Base-by-base conservation (phyloP, 2,888 invertebrate genomes). In the Metallyticus violacea region DNA sequence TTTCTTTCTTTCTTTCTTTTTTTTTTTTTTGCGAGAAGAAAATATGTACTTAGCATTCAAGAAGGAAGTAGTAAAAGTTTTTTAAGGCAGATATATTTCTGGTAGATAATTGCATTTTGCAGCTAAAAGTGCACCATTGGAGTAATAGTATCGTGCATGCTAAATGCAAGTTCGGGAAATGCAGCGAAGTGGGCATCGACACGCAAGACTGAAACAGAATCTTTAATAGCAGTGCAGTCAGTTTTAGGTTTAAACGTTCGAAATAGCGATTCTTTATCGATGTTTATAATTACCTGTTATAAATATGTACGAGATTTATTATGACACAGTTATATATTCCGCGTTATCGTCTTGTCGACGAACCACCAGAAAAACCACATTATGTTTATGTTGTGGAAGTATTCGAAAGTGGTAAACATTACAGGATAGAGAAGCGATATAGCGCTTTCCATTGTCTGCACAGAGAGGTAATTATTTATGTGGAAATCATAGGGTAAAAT, bases 381-480 rank as follows among this genome's bases (percentile, higher is more conserved):
- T 92, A 93, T 90, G 93, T 93, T 88, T 93, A 93, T 88, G 90
- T 91, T 26, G 90, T 93, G 86, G 92, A 93, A 89, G 90, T 93
- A 78, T 90, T 90, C 86, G 91, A 90, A 85, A 90, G 91, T 85
- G 90, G 91, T 26, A 91, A 90, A 88, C 91, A 91, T 87, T 91
- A 92, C 88, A 89, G 89, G 82, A 90, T 93, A 81, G 93, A 94
- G 89, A 93, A 92, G 89, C 91, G 94, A 90, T 94, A 94, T 90
- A 93, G 93, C 88, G 93, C 93, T 89, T 94, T 94, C 90, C 93
- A 93, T 89, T 92, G 93, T 76, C 90, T 94, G 27, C 93, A 94
- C 89, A 93, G 93, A 89, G 92, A 93, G 91, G 93, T 93, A 91
- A 88, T 89, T 86, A 85, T 15, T 3, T n/a, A 79, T 26, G 0